These are phyloP conservation scores for Rhopilema esculentum DNA, from an alignment of 30 jellyfish, hydroid and myxozoan species.

Conservation along the genomic window DNA sequence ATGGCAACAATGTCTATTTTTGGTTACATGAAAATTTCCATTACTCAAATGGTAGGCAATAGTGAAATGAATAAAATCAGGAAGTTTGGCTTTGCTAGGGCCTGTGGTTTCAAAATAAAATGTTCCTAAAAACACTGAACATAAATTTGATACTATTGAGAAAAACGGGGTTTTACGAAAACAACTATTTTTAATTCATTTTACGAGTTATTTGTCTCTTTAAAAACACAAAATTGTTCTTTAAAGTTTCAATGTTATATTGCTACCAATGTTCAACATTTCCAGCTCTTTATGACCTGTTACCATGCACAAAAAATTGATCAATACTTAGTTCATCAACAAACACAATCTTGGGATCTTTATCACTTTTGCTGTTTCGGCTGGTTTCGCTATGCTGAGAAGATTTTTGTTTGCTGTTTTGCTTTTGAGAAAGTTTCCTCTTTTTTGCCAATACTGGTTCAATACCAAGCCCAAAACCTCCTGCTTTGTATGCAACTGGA, in stretches of 20 bases:
- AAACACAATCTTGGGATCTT: conserved; percentile 5
- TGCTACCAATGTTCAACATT: not conserved
- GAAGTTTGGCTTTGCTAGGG: conserved; percentile 17
- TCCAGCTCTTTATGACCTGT: conserved; percentile 3
- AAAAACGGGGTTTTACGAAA: conserved; percentile 4
- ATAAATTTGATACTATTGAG: conserved; percentile 13
- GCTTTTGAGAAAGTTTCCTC: not conserved
- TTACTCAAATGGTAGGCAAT: conserved; percentile 26
- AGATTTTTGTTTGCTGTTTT: conserved; percentile 1
- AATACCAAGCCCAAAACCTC: conserved; percentile 8
- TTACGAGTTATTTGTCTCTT: not conserved
- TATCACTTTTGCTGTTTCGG: not conserved
- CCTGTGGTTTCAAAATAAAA: not conserved
- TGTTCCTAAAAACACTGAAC: conserved; percentile 10
- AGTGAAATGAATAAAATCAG: conserved; percentile 1
- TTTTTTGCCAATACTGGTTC: conserved; percentile 19
- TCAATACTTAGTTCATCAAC: not conserved
- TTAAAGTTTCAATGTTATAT: not conserved
- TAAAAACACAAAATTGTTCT: not conserved
- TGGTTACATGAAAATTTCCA: not conserved
- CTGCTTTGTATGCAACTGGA: conserved; percentile 11
- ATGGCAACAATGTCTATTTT: conserved; percentile 9
- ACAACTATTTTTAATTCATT: not conserved
- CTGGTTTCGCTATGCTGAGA: not conserved
- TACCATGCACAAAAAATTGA: conserved; percentile 8